Evolutionary conservation across 2,888 invertebrate species (phyloP).

Genomic region (Orthosia gothica): DNA sequence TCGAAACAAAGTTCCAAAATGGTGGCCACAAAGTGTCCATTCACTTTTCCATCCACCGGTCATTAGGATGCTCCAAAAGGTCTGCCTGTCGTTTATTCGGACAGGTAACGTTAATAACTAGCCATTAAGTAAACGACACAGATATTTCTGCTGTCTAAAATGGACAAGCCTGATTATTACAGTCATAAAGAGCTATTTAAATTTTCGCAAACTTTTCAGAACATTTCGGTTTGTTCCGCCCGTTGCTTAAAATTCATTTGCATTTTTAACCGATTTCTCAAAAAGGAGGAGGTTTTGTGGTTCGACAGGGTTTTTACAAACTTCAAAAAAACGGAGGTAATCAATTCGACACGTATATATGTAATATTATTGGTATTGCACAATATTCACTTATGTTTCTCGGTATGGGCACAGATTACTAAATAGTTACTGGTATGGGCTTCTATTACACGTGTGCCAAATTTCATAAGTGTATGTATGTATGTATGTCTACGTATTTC

Average conservation of each 20-base stretch:
- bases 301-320: not conserved
- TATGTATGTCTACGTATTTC: too few species aligned
- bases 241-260: conserved; percentile 22
- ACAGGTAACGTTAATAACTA: conserved; percentile 61
- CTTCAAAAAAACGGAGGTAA: too few species aligned
- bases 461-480: too few species aligned
- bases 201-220: conserved; percentile 33
- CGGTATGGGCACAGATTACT: too few species aligned
- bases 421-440: too few species aligned
- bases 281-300: too few species aligned
- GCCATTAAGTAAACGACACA: conserved; percentile 58
- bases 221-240: conserved; percentile 31
- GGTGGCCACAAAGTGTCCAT: conserved; percentile 19
- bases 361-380: too few species aligned
- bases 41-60: conserved; percentile 36
- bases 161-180: conserved; percentile 44
- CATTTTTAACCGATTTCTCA: not conserved
- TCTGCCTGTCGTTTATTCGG: conserved; percentile 46
- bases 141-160: conserved; percentile 53
- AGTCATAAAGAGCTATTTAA: conserved; percentile 48
- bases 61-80: conserved; percentile 54
- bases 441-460: too few species aligned
- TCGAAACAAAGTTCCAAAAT: conserved; percentile 30
- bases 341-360: too few species aligned
- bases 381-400: too few species aligned